Conservation (phyloP, 2,113 vertebrate species). For the Lagopus muta region DNA sequence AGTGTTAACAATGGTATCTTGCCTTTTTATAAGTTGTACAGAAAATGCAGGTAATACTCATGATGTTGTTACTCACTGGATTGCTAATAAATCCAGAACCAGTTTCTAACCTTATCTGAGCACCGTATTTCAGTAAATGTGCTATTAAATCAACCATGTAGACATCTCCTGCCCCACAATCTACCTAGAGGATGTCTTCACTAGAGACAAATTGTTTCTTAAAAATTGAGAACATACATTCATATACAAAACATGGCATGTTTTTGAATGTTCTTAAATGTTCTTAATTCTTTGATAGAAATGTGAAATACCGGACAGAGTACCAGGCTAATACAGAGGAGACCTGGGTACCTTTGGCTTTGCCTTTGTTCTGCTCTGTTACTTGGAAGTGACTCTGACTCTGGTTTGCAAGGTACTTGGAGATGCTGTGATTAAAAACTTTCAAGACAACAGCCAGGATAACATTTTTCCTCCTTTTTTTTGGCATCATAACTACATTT, state of each 20-base stretch:
- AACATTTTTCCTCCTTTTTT: rapidly evolving
- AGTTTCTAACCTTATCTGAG: not conserved
- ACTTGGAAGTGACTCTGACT: not conserved
- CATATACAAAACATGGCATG: not conserved
- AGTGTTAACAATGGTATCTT: not conserved
- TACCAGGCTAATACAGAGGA: not conserved
- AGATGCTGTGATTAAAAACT: not conserved
- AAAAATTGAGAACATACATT: not conserved
- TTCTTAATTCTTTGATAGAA: not conserved
- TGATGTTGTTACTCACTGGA: not conserved
- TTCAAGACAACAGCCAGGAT: not conserved
- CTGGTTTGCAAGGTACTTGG: not conserved
- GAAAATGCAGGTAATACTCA: not conserved
- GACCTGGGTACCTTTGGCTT: not conserved
- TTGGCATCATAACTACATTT: not conserved
- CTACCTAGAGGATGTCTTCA: not conserved
- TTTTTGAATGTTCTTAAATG: not conserved
- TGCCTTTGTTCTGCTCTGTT: not conserved
- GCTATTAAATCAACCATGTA: not conserved
- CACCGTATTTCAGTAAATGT: not conserved
- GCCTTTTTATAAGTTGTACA: not conserved
- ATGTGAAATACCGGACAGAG: not conserved
- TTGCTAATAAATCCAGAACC: not conserved
- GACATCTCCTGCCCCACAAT: not conserved
- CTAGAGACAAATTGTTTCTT: not conserved